phyloP scores from a whole-genome alignment of 1,140 invertebrate genomes.

The Conopomorpha cramerella region DNA sequence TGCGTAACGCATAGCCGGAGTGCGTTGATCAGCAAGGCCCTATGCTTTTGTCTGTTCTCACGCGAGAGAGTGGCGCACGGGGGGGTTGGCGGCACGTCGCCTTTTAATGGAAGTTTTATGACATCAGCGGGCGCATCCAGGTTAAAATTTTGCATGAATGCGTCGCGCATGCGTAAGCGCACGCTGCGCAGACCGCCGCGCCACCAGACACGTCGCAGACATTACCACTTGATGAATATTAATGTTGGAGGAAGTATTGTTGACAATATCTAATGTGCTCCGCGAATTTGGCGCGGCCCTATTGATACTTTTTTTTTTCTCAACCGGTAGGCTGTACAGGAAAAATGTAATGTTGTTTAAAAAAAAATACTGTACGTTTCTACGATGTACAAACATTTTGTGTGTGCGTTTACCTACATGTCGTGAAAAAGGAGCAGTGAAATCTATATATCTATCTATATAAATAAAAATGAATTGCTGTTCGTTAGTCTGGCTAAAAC shows the following conservation, averaged over 20 bases:
- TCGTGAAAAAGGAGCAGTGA: no score
- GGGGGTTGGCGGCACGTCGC: constrained; percentile 29
- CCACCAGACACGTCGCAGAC: constrained; percentile 39
- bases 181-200: constrained; percentile 14
- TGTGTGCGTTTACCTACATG: no score
- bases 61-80: constrained; percentile 13
- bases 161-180: constrained; percentile 47
- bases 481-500: no score
- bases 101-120: constrained; percentile 39
- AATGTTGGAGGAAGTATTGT: constrained; percentile 56
- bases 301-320: constrained; percentile 54
- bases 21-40: constrained; percentile 16
- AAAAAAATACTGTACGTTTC: no score
- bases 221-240: constrained; percentile 55
- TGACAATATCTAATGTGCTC: constrained; percentile 58
- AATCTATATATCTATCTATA: no score
- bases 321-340: no score
- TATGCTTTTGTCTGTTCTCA: constrained; percentile 35
- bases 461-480: no score
- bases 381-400: no score
- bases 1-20: constrained; percentile 35
- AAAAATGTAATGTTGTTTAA: no score
- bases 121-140: constrained; percentile 49
- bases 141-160: constrained; percentile 59
- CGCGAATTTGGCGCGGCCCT: constrained; percentile 29